Evolutionary conservation across 2,888 invertebrate genomes (phyloP).

Genomic region (Carpatolechia fugitivella): DNA sequence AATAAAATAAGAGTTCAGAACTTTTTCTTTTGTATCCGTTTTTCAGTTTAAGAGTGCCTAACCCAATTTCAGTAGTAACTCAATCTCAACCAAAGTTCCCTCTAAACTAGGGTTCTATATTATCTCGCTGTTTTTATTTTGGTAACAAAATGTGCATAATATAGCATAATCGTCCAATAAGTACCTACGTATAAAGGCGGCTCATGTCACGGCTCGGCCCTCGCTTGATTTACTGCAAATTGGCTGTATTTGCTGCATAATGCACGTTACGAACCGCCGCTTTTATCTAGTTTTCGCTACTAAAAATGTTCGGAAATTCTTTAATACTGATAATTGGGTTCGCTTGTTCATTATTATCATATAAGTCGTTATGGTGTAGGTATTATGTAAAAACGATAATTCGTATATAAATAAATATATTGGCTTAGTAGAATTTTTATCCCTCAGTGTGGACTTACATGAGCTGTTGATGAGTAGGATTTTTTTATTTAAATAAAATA

Average conservation of each 20-base stretch:
- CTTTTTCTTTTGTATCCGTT: neutral
- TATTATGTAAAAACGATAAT: too few species aligned
- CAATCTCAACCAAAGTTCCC: too few species aligned
- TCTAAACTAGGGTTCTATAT: neutral
- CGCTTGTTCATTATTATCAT: too few species aligned
- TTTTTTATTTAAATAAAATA: too few species aligned
- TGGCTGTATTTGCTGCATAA: slow-evolving; percentile 28
- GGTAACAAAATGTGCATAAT: neutral
- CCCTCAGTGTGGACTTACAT: too few species aligned
- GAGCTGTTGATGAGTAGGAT: too few species aligned
- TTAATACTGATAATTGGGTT: too few species aligned
- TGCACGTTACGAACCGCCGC: neutral
- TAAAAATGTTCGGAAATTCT: neutral
- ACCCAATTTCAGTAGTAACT: neutral
- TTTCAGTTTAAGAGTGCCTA: neutral
- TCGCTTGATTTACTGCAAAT: slow-evolving; percentile 55
- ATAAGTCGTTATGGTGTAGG: too few species aligned
- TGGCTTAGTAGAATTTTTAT: too few species aligned
- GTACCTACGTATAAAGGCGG: neutral
- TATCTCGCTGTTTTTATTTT: neutral
- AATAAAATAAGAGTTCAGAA: too few species aligned
- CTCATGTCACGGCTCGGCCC: slow-evolving; percentile 21
- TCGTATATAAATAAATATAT: too few species aligned
- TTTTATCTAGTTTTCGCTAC: neutral
- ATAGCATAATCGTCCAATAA: neutral